phyloP scores from a whole-genome alignment of 2,797 vertebrate species.

The Vultur gryphus region DNA sequence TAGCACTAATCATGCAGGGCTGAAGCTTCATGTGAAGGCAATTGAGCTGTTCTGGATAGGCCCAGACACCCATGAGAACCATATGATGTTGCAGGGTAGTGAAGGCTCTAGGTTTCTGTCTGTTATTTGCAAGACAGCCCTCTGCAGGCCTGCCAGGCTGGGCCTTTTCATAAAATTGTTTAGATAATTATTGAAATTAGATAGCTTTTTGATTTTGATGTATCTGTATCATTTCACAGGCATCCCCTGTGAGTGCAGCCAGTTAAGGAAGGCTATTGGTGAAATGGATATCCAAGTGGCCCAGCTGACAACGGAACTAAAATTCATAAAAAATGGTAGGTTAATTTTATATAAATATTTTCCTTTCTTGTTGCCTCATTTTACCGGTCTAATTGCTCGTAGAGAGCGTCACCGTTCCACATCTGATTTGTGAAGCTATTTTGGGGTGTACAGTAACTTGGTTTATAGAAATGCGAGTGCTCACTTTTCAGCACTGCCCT shows the following conservation, averaged over 20 bases:
- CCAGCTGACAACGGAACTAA: conserved; percentile 88
- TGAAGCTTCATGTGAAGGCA: not conserved
- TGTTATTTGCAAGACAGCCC: not conserved
- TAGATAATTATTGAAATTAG: not conserved
- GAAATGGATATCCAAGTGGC: conserved; percentile 95
- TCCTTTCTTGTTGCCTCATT: not conserved
- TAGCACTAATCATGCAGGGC: not conserved
- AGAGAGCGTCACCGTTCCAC: not conserved
- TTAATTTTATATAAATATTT: not conserved
- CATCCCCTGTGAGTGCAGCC: conserved; percentile 90
- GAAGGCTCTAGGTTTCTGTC: not conserved
- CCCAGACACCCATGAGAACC: not conserved
- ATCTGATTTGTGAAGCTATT: conserved; percentile 33
- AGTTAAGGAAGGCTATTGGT: conserved; percentile 92
- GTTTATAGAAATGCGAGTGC: conserved; percentile 89
- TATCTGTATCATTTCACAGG: conserved; percentile 70
- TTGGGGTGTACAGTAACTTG: conserved; percentile 74
- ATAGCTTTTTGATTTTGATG: not conserved
- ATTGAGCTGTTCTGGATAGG: not conserved
- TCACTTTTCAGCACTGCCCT: conserved; percentile 98
- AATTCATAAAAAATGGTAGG: conserved; percentile 98
- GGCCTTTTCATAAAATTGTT: not conserved
- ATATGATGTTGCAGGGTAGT: not conserved
- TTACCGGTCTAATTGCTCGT: not conserved
- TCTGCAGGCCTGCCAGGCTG: not conserved